Base-by-base conservation (phyloP, 2,113 vertebrate genomes). In the Loxodonta africana region DNA sequence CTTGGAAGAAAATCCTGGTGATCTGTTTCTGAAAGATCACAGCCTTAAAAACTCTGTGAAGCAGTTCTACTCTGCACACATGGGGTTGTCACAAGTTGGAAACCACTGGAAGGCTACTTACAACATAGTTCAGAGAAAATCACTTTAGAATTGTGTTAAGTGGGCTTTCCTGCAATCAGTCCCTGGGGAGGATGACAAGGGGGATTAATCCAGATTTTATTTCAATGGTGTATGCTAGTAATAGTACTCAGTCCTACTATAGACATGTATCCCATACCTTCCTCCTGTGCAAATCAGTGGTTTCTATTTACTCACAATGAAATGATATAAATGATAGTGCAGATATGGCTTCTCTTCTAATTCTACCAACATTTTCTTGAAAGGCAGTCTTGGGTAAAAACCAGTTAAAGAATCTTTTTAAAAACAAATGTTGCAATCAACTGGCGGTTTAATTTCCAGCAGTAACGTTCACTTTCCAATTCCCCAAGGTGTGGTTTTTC, bases 391-490 rank as follows among this genome's bases (percentile, higher is more conserved):
- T 91, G 76, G 57, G 44, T 90, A 91, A 90, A 87, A 74, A 11
- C 30, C 41, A 93, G 80, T 88, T 95, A 90, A 88, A 95, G 8
- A 93, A 94, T 53, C n/a, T 33, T 95, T 85, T 60, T 30, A 74
- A 87, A 84, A 41, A 80, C 46, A 92, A 97, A 89, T 71, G 57
- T 25, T 84, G 78, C 73, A 86, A 85, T 93, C 92, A 84, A 78
- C 53, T 63, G 33, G 46, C 1, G 1, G 91, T 77, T 97, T 97
- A 96, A 82, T 98, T 98, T 88, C 86, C 92, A 53, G 53, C 62
- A 92, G 71, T 95, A 91, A 91, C 65, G 37, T 2, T 77, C 37
- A 67, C n/a, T 77, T 94, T 91, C 69, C 65, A 51, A 94, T 78
- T 94, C 87, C 81, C 81, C 46, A 62, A 85, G 96, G 91, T 46